Base-by-base conservation (phyloP, 2,888 invertebrate species). In the Punctoribates punctum region DNA sequence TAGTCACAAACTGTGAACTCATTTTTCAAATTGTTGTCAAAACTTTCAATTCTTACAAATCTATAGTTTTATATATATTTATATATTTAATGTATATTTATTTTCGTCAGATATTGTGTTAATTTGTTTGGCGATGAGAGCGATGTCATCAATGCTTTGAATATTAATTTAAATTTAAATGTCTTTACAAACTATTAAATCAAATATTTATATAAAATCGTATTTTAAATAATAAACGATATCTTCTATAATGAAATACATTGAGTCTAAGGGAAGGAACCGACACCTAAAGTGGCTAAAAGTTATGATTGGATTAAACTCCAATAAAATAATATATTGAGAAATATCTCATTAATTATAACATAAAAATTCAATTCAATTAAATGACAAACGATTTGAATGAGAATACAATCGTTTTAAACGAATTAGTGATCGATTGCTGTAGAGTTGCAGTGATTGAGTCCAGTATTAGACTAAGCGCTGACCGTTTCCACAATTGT, bases 401-500 rank as follows among this genome's bases (percentile, higher is more conserved):
- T 20, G 51, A 5, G 51, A 20, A 51, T 20, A n/a, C n/a, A 51
- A 51, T 51, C n/a, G n/a, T 51, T 51, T 4, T 17, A 57, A 20
- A 23, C 25, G 25, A 57, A 57, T 57, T 25, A 9, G 25, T 13
- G 0, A 11, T 23, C 9, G 25, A 57, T 57, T 9, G 25, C 9
- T 25, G 9, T 9, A 11, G 1, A 57, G 8, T 51, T 51, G n/a
- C 34, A 34, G n/a, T n/a, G n/a, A n/a, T n/a, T n/a, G 20, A 51
- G 51, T 20, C n/a, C 51, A 51, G 34, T 34, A 34, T 34, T 34
- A 8, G 34, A 5, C 34, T 89, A 92, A 86, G 91, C 91, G 82
- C 90, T 91, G 82, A 92, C 93, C 81, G 92, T 93, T 85, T 94
- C 93, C 83, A 93, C 93, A 88, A 94, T 93, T 79, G 92, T 91